Percentiles rank a stretch among this genome's conserved stretches.
Conservation (phyloP, 2,888 invertebrate species). For the Seira musarum region DNA sequence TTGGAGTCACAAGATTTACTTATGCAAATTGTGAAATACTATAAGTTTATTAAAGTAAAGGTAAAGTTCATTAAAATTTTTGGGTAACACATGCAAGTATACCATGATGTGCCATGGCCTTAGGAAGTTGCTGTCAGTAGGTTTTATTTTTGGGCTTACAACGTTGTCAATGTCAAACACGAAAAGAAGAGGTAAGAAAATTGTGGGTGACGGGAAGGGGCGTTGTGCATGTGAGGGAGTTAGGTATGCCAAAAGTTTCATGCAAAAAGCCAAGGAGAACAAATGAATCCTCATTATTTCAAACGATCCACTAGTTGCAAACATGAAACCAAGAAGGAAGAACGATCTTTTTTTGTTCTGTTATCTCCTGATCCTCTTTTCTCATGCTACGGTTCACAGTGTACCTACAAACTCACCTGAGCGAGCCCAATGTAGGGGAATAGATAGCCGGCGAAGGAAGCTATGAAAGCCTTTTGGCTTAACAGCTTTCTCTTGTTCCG, state of each 20-base stretch:
- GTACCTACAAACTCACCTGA: not conserved
- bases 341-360: not conserved
- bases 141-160: too few relatives aligned
- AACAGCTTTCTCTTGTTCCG: not conserved
- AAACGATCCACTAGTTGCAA: conserved; percentile 17
- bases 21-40: too few relatives aligned
- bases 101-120: too few relatives aligned
- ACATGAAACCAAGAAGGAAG: not conserved
- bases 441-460: not conserved
- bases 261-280: not conserved
- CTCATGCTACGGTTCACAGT: not conserved
- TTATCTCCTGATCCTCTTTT: not conserved
- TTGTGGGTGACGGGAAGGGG: not conserved
- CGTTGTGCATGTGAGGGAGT: not conserved
- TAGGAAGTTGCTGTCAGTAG: too few relatives aligned
- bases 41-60: too few relatives aligned
- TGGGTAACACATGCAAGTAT: too few relatives aligned
- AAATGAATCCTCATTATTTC: conserved; percentile 33
- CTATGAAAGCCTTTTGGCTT: not conserved
- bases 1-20: too few relatives aligned
- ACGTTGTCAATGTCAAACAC: not conserved
- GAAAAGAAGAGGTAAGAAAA: not conserved
- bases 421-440: not conserved
- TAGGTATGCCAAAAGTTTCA: not conserved
- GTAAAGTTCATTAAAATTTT: too few relatives aligned